Conservation (phyloP, 1,140 invertebrate species). For the Phthorimaea operculella region DNA sequence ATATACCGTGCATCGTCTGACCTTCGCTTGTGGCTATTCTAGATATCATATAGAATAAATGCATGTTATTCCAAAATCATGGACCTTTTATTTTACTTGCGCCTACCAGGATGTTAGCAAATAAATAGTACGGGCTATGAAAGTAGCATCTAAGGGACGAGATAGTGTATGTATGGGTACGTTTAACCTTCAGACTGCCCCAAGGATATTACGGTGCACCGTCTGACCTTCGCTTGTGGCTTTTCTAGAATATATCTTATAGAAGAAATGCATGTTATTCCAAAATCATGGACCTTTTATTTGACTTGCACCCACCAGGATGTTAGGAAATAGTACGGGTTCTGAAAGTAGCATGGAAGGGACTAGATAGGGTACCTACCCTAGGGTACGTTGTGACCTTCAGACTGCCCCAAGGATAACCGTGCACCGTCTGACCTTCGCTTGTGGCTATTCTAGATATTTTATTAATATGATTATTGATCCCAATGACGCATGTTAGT, state of each 20-base stretch:
- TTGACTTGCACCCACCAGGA: not conserved
- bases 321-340: conserved; percentile 4
- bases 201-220: not conserved
- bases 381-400: conserved; percentile 1
- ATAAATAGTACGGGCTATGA: conserved; percentile 10
- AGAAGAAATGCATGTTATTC: no score
- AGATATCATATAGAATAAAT: no score
- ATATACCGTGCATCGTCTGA: not conserved
- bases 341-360: conserved; percentile 8
- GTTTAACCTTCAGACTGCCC: not conserved
- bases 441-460: no score
- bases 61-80: no score
- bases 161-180: conserved; percentile 4
- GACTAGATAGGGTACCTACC: conserved; percentile 9
- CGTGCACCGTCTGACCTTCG: not conserved
- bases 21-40: no score
- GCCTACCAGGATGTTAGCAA: not conserved
- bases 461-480: no score
- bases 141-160: conserved; percentile 10
- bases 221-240: no score
- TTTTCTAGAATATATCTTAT: no score
- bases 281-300: no score
- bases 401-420: not conserved
- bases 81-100: no score
- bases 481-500: no score